Evolutionary conservation across 2,888 invertebrate genomes (phyloP).

Genomic region (Lumbricus terrestris): DNA sequence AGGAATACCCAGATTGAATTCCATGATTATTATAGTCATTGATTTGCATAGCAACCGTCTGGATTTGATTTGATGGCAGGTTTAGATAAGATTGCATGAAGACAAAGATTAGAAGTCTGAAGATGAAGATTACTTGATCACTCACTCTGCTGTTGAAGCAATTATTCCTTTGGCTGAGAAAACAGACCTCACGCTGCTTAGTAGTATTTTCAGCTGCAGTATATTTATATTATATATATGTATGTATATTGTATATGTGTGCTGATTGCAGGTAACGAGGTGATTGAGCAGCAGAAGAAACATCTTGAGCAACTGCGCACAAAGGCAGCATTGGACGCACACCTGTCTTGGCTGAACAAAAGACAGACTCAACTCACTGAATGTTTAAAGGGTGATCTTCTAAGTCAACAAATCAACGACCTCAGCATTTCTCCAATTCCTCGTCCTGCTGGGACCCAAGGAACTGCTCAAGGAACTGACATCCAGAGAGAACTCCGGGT

Average conservation of each 20-base stretch:
- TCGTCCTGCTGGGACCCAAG: not conserved
- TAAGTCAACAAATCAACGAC: not conserved
- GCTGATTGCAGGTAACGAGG: not conserved
- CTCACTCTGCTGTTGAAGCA: not conserved
- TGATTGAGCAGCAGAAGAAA: not conserved
- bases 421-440: not conserved
- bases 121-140: not conserved
- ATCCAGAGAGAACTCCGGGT: not conserved
- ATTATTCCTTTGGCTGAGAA: not conserved
- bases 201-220: not conserved
- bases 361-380: not conserved
- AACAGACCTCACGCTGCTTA: not conserved
- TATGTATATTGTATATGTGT: too few species aligned
- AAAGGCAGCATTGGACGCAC: not conserved
- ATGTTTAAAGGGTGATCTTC: not conserved
- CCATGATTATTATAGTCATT: not conserved
- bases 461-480: not conserved
- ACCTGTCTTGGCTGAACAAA: not conserved
- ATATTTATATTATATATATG: too few species aligned
- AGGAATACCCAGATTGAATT: not conserved
- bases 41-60: not conserved
- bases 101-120: not conserved
- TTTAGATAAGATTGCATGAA: not conserved
- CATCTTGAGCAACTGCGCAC: conserved; percentile 8
- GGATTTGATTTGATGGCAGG: not conserved